These are phyloP conservation scores for Ostrea edulis DNA, from an alignment of 1,140 invertebrate genomes.

Conservation along the genomic window DNA sequence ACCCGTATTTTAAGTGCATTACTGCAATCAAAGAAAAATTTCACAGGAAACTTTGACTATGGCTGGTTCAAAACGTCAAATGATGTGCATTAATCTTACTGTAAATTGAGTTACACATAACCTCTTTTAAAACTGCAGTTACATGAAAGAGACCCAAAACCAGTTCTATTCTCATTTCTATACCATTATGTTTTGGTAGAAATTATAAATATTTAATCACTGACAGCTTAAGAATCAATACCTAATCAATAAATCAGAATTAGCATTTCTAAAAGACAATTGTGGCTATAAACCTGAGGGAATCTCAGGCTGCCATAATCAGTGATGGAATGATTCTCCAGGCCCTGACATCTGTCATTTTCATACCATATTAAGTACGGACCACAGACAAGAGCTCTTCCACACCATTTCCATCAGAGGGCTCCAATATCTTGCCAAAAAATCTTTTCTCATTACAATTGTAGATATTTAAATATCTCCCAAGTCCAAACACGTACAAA, in stretches of 20 bases:
- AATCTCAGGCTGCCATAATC: not conserved
- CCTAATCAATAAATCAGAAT: not conserved
- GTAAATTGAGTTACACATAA: too few relatives aligned
- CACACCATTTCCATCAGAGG: not conserved
- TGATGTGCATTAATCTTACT: too few relatives aligned
- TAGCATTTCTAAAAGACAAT: not conserved
- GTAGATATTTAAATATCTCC: conserved; percentile 16
- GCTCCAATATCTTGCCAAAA: conserved; percentile 22
- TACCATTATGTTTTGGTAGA: not conserved
- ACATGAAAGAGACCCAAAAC: not conserved
- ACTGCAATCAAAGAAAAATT: not conserved
- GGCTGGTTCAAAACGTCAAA: too few relatives aligned
- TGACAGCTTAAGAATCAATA: not conserved
- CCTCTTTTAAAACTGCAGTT: too few relatives aligned
- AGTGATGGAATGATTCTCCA: not conserved
- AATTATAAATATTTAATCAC: not conserved
- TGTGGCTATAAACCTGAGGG: not conserved
- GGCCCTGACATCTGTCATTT: conserved; percentile 7
- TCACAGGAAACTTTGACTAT: not conserved
- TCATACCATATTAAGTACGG: not conserved
- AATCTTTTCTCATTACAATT: conserved; percentile 24
- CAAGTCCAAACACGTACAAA: not conserved
- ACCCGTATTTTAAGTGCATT: not conserved
- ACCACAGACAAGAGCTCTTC: not conserved
- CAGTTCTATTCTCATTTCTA: not conserved